phyloP scores from a whole-genome alignment of 1,140 invertebrate species.

The Cataglyphis hispanica region DNA sequence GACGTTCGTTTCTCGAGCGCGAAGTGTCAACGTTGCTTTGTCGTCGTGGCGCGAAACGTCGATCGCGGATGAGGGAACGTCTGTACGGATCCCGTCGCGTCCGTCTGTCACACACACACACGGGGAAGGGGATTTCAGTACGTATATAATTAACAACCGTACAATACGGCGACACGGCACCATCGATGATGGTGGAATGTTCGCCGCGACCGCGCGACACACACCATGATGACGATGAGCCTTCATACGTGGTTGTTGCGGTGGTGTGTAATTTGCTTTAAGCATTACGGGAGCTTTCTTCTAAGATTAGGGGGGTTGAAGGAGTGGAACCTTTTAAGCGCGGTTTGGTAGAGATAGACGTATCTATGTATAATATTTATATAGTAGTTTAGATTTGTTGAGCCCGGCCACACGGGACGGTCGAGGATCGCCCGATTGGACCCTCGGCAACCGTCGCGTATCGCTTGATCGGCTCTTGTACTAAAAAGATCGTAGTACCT shows the following conservation, averaged over 20 bases:
- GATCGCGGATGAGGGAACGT: constrained; percentile 68
- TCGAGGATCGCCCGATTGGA: constrained; percentile 71
- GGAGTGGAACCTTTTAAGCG: constrained; percentile 77
- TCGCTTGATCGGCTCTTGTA: constrained; percentile 79
- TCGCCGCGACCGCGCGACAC: constrained; percentile 67
- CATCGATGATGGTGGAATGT: constrained; percentile 38
- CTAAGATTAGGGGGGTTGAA: background rate
- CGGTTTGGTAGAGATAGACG: constrained; percentile 56
- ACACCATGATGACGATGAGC: constrained; percentile 60
- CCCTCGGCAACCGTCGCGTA: background rate
- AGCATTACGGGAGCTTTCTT: constrained; percentile 78
- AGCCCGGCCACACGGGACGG: constrained; percentile 73
- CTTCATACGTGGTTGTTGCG: constrained; percentile 63
- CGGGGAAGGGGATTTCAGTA: constrained; percentile 65
- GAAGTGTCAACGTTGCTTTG: constrained; percentile 26
- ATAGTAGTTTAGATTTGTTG: constrained; percentile 81
- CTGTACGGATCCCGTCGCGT: constrained; percentile 60
- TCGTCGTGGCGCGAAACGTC: constrained; percentile 59
- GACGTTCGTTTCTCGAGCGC: constrained; percentile 55
- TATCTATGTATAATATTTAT: constrained; percentile 69
- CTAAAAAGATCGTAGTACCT: constrained; percentile 80
- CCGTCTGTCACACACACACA: constrained; percentile 64
- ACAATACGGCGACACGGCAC: constrained; percentile 43
- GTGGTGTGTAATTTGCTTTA: constrained; percentile 74
- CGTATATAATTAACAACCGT: constrained; percentile 66